Evolutionary conservation across 1,140 invertebrate genomes (phyloP), one percentile per base, ranked within the genome.

Genomic region (Hylaeus anthracinus): DNA sequence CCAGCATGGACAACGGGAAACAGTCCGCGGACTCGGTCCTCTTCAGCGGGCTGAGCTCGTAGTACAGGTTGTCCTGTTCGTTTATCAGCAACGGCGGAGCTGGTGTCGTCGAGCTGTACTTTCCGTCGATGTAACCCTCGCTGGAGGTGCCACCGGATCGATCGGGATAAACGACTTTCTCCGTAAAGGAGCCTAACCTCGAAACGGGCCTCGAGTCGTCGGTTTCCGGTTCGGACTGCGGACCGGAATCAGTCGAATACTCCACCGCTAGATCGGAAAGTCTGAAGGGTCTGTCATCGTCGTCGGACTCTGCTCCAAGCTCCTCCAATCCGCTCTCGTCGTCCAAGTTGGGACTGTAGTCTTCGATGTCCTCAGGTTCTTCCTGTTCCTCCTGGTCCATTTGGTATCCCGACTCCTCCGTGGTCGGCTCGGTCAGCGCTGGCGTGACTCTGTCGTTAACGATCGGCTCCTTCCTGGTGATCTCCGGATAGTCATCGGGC

Each of bases 401-500:
- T 26, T 26, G 26, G 26, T 26, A 26, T 26, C 69, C 74, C 1
- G 14, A 2, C 9, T 61, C 14, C 1, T 53, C 26, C 8, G 43
- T 41, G 9, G 56, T 15, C 4, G 64, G 10, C 10, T 61, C 51
- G 10, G 65, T 9, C 3, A 65, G 41, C 2, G 78, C 78, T 5
- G 72, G 63, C 1, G 83, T 82, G 9, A 37, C 9, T 77, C 78
- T 78, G n/a, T 85, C 81, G n/a, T 77, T 72, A 26, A 26, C 26
- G 15, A 74, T 77, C 8, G 66, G 26, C 60, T 92, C 90, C 55
- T 91, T 91, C 51, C 89, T 89, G 39, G 89, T 91, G 10, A 95
- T 92, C 75, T 95, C 95, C 0, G 94, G 92, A 72, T 95, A 94
- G 51, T 96, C 95, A 67, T 96, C 95, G 2, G 95, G 94, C 78